Base-by-base conservation (phyloP, 2,113 vertebrate species). In the Pogonocichla stellata region DNA sequence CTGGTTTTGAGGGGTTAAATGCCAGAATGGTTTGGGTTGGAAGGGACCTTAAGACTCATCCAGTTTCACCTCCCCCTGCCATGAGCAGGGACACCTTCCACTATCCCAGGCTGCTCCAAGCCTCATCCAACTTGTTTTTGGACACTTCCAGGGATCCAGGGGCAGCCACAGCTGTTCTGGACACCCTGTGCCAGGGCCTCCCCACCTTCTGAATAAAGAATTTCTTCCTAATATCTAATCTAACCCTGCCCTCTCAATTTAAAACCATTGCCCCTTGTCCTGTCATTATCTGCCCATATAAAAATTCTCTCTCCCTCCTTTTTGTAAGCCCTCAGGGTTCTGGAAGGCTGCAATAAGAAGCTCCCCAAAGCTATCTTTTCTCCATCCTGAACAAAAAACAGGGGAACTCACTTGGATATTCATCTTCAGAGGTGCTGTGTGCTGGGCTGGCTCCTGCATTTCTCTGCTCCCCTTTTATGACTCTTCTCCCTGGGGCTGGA, bases 81-180 rank as follows among this genome's bases (percentile, higher is more conserved):
- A 8, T 38, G 24, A 0, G 33, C 38, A 60, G 24, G 16, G 38
- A 34, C 28, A 47, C 5, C 24, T 74, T 24, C 36, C 78, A 67
- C 24, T 22, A 0, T 5, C 13, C n/a, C 61, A 40, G 38, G n/a
- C 0, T 67, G n/a, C 14, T 67, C n/a, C 53, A 53, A 88, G 43
- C 38, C 33, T 36, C 0, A 0, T 73, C 60, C 33, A 58, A 0
- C 69, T 61, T 74, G 69, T 15, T 10, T 51, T 51, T 8, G 43
- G 4, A 25, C 43, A 45, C 23, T 81, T 6, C 19, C 33, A 81
- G 45, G 38, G 15, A 20, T 45, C 45, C 45, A 45, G 3, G 2
- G 16, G 28, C 69, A 73, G 33, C 43, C 43, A 43, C 58, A 65
- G 36, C 36, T 80, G 0, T 67, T 36, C 67, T 65, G 75, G 26